Conservation (phyloP, 2,888 invertebrate species). For the Apamea anceps region DNA sequence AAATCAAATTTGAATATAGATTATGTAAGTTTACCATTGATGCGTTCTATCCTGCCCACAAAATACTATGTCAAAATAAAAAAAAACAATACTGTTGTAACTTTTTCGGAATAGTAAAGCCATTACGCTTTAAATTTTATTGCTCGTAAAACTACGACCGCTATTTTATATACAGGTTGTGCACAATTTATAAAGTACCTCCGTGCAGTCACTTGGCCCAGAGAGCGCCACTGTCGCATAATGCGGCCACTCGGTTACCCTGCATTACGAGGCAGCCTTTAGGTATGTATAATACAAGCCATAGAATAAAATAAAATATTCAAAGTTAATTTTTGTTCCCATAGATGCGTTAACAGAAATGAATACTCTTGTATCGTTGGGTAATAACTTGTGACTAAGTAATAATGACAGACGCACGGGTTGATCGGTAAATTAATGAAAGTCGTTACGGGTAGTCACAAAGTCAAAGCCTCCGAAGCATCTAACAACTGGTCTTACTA, state of each 20-base stretch:
- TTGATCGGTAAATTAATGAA: background rate
- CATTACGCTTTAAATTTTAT: slow-evolving; percentile 34
- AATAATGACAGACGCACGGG: background rate
- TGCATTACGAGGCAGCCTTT: slow-evolving; percentile 52
- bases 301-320: background rate
- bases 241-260: slow-evolving; percentile 69
- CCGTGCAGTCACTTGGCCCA: slow-evolving; percentile 56
- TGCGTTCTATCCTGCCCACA: background rate
- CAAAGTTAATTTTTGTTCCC: background rate
- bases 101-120: background rate
- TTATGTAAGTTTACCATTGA: background rate
- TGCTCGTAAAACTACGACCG: slow-evolving; percentile 12
- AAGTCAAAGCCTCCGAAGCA: background rate
- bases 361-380: background rate
- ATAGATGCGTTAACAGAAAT: background rate
- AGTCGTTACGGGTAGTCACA: background rate
- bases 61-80: background rate
- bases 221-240: slow-evolving; percentile 70
- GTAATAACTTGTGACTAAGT: background rate
- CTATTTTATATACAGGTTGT: slow-evolving; percentile 28
- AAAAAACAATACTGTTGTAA: background rate
- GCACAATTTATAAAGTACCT: slow-evolving; percentile 56
- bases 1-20: no score
- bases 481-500: background rate
- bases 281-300: slow-evolving; percentile 48